phyloP scores from a whole-genome alignment of 2,888 invertebrate species.

The Neoaliturus tenellus region DNA sequence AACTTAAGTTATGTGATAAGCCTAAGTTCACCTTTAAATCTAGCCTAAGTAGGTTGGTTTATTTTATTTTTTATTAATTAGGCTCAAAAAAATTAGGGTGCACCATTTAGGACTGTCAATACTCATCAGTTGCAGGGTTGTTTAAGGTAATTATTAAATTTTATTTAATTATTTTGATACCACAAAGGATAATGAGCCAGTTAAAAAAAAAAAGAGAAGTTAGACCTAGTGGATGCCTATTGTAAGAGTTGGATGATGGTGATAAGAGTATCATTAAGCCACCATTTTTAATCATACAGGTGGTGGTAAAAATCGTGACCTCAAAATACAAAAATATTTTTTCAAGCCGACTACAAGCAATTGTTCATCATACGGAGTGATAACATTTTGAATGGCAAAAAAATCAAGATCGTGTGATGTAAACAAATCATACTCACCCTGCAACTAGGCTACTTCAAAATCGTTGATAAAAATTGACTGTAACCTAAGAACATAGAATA shows the following conservation, averaged over 20 bases:
- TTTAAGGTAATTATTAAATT: too few species aligned
- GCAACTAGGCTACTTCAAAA: background rate
- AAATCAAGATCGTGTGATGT: background rate
- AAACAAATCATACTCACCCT: background rate
- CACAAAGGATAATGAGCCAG: too few species aligned
- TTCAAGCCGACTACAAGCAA: background rate
- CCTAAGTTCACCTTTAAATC: too few species aligned
- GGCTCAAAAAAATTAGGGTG: too few species aligned
- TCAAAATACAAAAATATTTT: background rate
- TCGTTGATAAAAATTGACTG: background rate
- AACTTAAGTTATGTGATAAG: too few species aligned
- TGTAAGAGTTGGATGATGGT: background rate
- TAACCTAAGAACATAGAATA: constrained; percentile 33
- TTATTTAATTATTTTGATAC: too few species aligned
- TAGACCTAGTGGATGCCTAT: too few species aligned
- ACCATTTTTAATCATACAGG: constrained; percentile 37
- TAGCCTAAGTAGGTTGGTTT: too few species aligned
- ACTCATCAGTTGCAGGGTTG: too few species aligned
- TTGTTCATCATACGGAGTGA: background rate
- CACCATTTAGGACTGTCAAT: too few species aligned
- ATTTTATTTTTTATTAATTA: too few species aligned
- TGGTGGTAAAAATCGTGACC: constrained; percentile 30
- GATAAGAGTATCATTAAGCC: constrained; percentile 9
- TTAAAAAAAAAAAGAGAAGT: too few species aligned
- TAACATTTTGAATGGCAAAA: background rate